A percentile compares a stretch with the other conserved stretches of the same genome.
These are phyloP conservation scores for Drosophila azteca DNA, from an alignment of 1,140 invertebrate genomes.

Conservation along the genomic window DNA sequence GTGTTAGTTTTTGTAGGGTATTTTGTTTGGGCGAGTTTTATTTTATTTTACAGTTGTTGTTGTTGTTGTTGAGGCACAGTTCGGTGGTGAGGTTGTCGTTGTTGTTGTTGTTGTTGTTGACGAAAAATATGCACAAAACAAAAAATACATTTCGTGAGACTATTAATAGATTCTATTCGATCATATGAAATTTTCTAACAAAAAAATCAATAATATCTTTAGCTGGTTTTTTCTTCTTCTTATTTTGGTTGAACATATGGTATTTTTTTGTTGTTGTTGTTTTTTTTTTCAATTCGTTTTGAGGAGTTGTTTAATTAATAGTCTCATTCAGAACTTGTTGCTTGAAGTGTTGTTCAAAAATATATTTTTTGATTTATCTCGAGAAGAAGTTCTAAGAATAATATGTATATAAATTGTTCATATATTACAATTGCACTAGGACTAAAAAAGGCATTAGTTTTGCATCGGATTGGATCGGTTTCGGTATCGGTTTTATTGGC, in stretches of 20 bases:
- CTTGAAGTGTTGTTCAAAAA: conserved; percentile 80
- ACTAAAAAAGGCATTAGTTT: conserved; percentile 39
- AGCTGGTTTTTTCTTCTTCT: conserved; percentile 3
- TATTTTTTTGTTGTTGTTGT: conserved; percentile 33
- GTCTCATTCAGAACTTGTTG: conserved; percentile 83
- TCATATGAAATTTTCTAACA: conserved; percentile 47
- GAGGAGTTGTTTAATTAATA: conserved; percentile 67
- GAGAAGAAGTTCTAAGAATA: conserved; percentile 49
- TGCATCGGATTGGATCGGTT: neutral
- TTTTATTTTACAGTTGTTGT: conserved; percentile 36
- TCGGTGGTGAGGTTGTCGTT: conserved; percentile 64
- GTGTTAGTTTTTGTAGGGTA: conserved; percentile 33
- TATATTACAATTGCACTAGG: conserved; percentile 69
- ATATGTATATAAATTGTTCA: conserved; percentile 26
- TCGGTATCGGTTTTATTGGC: conserved; percentile 36
- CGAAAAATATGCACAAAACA: conserved; percentile 82
- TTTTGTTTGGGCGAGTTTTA: conserved; percentile 35
- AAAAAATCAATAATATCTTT: conserved; percentile 49
- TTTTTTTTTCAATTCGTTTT: conserved; percentile 13
- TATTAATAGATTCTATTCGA: conserved; percentile 75
- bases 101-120: conserved; percentile 61
- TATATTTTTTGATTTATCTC: conserved; percentile 79
- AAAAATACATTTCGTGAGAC: conserved; percentile 83
- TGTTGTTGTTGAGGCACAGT: conserved; percentile 60
- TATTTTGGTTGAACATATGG: conserved; percentile 31